phyloP scores from a whole-genome alignment of 2,797 vertebrate genomes.

The Helostoma temminkii region DNA sequence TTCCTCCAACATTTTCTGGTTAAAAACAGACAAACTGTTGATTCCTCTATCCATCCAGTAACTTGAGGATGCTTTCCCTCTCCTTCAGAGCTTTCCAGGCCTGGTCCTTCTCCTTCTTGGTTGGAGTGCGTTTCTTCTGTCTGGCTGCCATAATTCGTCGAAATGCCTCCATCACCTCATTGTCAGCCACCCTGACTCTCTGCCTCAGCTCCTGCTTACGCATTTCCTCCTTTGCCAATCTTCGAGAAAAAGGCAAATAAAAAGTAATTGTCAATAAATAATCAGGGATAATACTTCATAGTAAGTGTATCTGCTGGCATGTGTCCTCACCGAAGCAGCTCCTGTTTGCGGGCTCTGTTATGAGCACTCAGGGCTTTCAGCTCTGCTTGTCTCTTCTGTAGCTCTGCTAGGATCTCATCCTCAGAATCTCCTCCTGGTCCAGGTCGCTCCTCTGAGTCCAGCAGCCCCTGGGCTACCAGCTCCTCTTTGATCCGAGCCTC shows the following conservation, averaged over 20 bases:
- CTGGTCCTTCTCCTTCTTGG: constrained; percentile 99
- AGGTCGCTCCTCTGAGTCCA: constrained; percentile 94
- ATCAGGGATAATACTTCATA: background rate
- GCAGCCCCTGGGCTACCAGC: constrained; percentile 94
- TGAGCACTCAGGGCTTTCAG: constrained; percentile 94
- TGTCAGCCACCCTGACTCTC: constrained; percentile 95
- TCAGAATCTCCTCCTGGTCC: constrained; percentile 93
- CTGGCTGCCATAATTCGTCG: constrained; percentile 98
- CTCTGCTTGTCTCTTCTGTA: constrained; percentile 95
- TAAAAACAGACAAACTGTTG: constrained; percentile 1
- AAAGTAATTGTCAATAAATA: background rate
- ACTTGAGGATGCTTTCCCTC: constrained; percentile 96
- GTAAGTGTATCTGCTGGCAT: background rate
- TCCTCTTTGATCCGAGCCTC: constrained; percentile 98
- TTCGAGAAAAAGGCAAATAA: constrained; percentile 51
- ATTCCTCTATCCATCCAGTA: constrained; percentile 88
- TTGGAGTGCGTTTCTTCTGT: constrained; percentile 98
- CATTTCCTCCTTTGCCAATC: constrained; percentile 96
- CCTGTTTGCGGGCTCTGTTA: constrained; percentile 94
- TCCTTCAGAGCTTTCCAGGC: constrained; percentile 98
- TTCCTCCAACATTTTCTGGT: constrained; percentile 8
- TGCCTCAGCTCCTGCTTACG: constrained; percentile 95
- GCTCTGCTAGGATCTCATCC: constrained; percentile 94
- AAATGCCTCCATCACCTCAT: constrained; percentile 98
- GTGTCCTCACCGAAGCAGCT: constrained; percentile 91